Base-by-base conservation (phyloP, 2,888 invertebrate species). In the Microplitis deprimator region DNA sequence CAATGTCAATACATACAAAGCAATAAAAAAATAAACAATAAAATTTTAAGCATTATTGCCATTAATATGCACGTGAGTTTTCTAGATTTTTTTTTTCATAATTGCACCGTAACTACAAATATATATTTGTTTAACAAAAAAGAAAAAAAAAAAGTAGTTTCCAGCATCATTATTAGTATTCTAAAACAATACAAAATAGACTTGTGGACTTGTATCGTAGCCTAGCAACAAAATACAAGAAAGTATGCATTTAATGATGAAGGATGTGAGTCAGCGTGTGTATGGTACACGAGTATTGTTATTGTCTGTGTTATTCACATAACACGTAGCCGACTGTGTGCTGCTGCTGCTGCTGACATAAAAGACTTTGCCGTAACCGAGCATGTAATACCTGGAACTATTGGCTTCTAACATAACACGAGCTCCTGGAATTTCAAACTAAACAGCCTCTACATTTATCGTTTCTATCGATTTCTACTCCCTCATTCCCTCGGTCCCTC, bases 321-420 rank as follows among this genome's bases (percentile, higher is more conserved):
- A 65, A 65, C 65, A 65, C 62, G 10, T 62, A 69, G 69, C 10
- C 38, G 40, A 16, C 39, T 61, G 29, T 71, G 72, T 64, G 65
- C 16, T 29, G 17, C 59, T 67, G 65, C 38, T 29, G 17, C 59
- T 67, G 65, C 73, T 73, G 73, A 73, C 73, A 73, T 73, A 73
- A 73, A 73, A 73, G 73, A 73, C 73, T 73, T 13, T 38, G 67
- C 77, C 75, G 78, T 81, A 81, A 81, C 78, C 75, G 78, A 81
- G 80, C 80, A 80, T 81, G 81, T 82, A 80, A 79, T 81, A 80
- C 80, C 79, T 75, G 77, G 77, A 82, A 81, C 78, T 77, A 77
- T 79, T 76, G 77, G 75, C 75, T 69, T 60, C 76, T 78, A 79
- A 80, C 78, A 68, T 72, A 77, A 70, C 72, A 76, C 72, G 41